Evolutionary conservation across 1,140 invertebrate species (phyloP).

Genomic region (Neuroterus valhalla): DNA sequence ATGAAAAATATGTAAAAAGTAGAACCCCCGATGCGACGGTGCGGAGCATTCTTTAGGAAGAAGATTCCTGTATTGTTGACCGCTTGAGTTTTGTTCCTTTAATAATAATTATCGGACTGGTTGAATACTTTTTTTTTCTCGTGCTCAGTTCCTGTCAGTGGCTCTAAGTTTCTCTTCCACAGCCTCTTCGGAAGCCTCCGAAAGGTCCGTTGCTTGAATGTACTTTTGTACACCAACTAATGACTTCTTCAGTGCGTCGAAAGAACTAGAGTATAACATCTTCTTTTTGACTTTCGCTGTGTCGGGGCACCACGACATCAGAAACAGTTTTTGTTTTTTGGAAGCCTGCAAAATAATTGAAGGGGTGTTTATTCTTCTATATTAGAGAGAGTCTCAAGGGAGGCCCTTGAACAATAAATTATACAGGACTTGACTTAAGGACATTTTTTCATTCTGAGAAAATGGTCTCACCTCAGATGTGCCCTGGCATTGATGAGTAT

Average conservation of each 20-base stretch:
- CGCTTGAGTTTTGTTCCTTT: constrained; percentile 62
- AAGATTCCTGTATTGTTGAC: constrained; percentile 67
- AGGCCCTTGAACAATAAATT: not conserved
- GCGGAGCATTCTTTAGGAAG: constrained; percentile 68
- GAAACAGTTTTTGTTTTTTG: constrained; percentile 96
- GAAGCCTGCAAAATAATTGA: constrained; percentile 77
- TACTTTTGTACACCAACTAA: constrained; percentile 97
- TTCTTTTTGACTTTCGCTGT: constrained; percentile 98
- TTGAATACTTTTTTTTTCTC: constrained; percentile 58
- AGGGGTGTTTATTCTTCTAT: too few species aligned
- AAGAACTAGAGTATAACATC: constrained; percentile 99
- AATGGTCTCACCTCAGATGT: constrained; percentile 83
- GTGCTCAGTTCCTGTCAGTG: constrained; percentile 90
- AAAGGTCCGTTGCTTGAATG: constrained; percentile 95
- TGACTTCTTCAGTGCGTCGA: constrained; percentile 96
- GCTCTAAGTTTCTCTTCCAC: constrained; percentile 94
- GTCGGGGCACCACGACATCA: constrained; percentile 98
- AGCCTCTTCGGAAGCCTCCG: constrained; percentile 92
- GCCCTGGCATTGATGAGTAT: constrained; percentile 95
- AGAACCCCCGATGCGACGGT: constrained; percentile 68
- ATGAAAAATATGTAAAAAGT: constrained; percentile 74
- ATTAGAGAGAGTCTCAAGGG: not conserved
- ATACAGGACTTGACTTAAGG: too few species aligned
- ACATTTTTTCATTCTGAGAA: constrained; percentile 29
- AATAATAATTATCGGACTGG: constrained; percentile 60